Evolutionary conservation across 2,113 vertebrate species (phyloP).

Genomic region (Galbula dea): DNA sequence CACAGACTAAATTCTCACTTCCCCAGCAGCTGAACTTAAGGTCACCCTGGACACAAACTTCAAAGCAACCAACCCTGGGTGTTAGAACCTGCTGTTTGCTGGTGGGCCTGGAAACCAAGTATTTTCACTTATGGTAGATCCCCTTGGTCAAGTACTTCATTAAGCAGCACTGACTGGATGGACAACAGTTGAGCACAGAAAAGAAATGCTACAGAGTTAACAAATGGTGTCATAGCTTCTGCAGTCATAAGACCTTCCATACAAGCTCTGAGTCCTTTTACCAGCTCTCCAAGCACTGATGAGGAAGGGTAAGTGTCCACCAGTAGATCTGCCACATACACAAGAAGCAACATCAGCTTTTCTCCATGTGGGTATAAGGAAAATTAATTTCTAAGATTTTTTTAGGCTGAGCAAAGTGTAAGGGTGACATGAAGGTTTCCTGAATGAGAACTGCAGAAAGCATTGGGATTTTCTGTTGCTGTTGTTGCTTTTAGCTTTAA

Average conservation of each 20-base stretch:
- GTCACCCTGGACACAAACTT: background rate
- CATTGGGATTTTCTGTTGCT: background rate
- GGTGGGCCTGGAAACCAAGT: background rate
- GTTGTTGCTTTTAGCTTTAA: background rate
- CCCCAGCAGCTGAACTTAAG: background rate
- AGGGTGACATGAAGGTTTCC: background rate
- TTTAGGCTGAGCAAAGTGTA: background rate
- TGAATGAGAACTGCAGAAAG: background rate
- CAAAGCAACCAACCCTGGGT: background rate
- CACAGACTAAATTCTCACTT: background rate
- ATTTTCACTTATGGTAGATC: background rate
- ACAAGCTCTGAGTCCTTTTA: background rate
- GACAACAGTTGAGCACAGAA: fast-evolving
- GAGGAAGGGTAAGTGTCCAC: background rate
- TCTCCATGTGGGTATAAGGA: background rate
- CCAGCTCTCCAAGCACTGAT: background rate
- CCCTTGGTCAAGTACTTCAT: background rate
- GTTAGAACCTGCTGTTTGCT: background rate
- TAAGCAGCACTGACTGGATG: background rate
- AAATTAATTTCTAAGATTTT: background rate
- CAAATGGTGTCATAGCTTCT: background rate
- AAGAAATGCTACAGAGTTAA: background rate
- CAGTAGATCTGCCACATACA: background rate
- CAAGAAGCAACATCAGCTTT: fast-evolving
- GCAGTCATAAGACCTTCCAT: background rate